Percentiles rank a stretch among this genome's conserved stretches.
phyloP scores from a whole-genome alignment of 1,140 invertebrate species.

The Brachionus asplanchnoidis region DNA sequence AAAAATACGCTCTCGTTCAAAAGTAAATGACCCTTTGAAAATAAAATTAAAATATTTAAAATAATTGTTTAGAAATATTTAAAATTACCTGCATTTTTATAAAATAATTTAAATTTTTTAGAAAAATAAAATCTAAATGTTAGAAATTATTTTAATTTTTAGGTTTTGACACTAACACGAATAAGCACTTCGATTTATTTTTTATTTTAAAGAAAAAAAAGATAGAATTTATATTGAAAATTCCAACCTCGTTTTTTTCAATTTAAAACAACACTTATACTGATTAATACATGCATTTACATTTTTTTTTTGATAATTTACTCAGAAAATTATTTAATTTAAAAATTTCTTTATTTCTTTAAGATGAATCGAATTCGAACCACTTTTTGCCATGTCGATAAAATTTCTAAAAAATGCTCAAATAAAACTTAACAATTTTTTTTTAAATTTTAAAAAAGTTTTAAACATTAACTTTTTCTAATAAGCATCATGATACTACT shows the following conservation, averaged over 20 bases:
- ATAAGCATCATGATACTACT: no score
- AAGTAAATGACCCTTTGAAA: background rate
- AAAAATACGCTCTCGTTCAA: slow-evolving; percentile 21
- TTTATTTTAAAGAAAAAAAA: background rate
- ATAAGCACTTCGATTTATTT: background rate
- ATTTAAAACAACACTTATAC: background rate
- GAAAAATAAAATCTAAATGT: background rate
- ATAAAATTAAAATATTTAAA: background rate
- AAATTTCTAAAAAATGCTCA: background rate
- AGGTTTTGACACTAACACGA: background rate
- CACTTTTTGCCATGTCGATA: background rate
- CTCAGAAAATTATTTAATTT: background rate
- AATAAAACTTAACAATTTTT: background rate
- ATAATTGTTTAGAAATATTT: background rate
- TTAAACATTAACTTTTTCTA: no score
- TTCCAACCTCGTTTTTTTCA: background rate
- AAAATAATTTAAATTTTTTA: background rate
- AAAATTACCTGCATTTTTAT: background rate
- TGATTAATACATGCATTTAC: background rate
- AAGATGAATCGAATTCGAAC: background rate
- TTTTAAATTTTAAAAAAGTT: no score
- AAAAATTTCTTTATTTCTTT: background rate
- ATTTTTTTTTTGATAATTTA: background rate
- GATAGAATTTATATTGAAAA: slow-evolving; percentile 1
- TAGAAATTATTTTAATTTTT: background rate